Evolutionary conservation across 2,888 invertebrate species (phyloP), one percentile per base, ranked within the genome.

Genomic region (Malacosoma neustria): DNA sequence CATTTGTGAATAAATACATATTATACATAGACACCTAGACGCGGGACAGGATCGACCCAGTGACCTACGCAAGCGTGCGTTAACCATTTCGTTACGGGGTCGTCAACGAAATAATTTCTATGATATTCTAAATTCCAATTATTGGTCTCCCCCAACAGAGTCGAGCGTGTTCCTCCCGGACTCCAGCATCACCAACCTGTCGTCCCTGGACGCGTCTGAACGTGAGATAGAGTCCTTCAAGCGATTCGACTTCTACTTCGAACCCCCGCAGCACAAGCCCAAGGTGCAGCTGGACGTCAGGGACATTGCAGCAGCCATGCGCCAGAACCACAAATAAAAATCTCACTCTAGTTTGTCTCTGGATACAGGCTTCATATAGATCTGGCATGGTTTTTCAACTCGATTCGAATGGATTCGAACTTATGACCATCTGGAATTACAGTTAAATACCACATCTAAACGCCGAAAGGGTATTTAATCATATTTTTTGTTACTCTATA

Each of bases 151-250:
- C 14, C 35, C 42, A 46, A 1, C 67, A 73, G 74, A 73, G 30
- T 54, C 67, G 61, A 94, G 91, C 73, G 91, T 95, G 43, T 96
- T 94, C 86, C 89, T 91, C 52, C 94, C 94, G 33, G 93, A 93
- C 75, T 92, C 92, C 65, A 88, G 88, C 52, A 92, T 94, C 70
- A 87, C 92, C 44, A 93, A 94, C 68, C 89, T 93, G 47, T 93
- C 92, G 11, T 89, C 92, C 30, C 87, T 95, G 60, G 94, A 95
- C 62, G 92, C 91, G 38, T 91, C 91, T 29, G 95, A 95, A 59
- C 82, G 93, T 2, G 95, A 95, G 66, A 87, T 95, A 46, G 95
- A 96, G 64, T 92, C 93, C 1, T 94, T 96, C 77, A 96, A 96
- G 72, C 89, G 94, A 12, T 95, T 94, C 74, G 94, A 94, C 51